Conservation (phyloP, 2,797 vertebrate genomes). For the Pogoniulus pusillus region DNA sequence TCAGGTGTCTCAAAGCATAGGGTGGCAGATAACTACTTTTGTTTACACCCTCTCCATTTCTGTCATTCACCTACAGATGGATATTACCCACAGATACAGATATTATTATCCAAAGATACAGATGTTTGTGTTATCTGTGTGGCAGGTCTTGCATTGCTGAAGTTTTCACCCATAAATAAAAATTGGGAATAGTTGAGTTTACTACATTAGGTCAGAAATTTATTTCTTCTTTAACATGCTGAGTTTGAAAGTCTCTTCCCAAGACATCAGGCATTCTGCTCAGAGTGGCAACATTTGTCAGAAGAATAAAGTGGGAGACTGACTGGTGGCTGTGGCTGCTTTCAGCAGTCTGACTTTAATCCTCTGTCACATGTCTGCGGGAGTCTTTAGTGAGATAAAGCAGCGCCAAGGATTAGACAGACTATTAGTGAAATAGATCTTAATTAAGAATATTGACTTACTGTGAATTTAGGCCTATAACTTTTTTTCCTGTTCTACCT, state of each 20-base stretch:
- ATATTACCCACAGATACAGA: background rate
- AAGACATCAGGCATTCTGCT: background rate
- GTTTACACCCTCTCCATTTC: background rate
- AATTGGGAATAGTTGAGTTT: background rate
- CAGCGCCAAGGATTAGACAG: conserved; percentile 3
- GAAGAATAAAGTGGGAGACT: background rate
- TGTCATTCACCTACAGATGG: background rate
- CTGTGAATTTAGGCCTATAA: background rate
- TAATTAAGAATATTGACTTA: conserved; percentile 47
- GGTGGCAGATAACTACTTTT: background rate
- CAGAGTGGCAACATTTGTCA: background rate
- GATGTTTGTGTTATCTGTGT: background rate
- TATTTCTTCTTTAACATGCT: background rate
- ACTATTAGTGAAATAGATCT: conserved; percentile 26
- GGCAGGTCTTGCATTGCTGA: background rate
- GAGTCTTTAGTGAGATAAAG: conserved; percentile 26
- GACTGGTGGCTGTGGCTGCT: background rate
- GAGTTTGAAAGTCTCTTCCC: background rate
- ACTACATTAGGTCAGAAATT: background rate
- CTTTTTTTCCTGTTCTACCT: background rate
- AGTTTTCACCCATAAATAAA: background rate
- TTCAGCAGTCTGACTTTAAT: conserved; percentile 7
- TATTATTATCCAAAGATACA: background rate
- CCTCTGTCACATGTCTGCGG: background rate
- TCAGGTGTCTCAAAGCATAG: background rate